Evolutionary conservation across 2,888 invertebrate genomes (phyloP).

Genomic region (Camptogramma bilineatum): DNA sequence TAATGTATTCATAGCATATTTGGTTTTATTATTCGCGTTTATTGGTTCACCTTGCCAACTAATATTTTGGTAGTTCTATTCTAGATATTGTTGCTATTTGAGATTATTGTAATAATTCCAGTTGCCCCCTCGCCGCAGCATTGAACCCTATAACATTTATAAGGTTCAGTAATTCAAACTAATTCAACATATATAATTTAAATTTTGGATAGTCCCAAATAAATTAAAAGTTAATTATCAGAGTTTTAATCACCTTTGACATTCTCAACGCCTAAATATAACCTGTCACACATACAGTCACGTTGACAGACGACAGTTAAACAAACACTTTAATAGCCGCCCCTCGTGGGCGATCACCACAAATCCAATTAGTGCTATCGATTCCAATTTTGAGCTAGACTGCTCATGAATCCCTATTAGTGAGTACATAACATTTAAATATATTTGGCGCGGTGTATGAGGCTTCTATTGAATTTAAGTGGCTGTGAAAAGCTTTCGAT

Average conservation of each 20-base stretch:
- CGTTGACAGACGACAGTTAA: slow-evolving; percentile 8
- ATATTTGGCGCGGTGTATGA: background rate
- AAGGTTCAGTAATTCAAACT: too few species aligned
- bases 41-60: too few species aligned
- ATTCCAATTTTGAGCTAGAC: slow-evolving; percentile 38
- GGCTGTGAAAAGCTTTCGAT: background rate
- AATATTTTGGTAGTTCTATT: too few species aligned
- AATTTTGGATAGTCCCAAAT: background rate
- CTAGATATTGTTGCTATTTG: too few species aligned
- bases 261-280: background rate
- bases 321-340: slow-evolving; percentile 18
- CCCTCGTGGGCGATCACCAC: slow-evolving; percentile 25
- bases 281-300: background rate
- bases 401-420: slow-evolving; percentile 36
- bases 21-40: too few species aligned
- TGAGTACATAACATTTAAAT: slow-evolving; percentile 6
- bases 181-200: too few species aligned
- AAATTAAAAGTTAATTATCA: background rate
- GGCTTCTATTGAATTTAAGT: background rate
- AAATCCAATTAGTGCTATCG: slow-evolving; percentile 40
- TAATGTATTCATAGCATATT: too few species aligned
- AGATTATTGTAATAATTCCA: too few species aligned
- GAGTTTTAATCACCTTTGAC: background rate
- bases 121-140: too few species aligned
- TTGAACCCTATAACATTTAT: too few species aligned